Percentiles rank a stretch among this genome's conserved stretches.
These are phyloP conservation scores for Trichopria drosophilae DNA, from an alignment of 2,888 invertebrate species.

Conservation along the genomic window DNA sequence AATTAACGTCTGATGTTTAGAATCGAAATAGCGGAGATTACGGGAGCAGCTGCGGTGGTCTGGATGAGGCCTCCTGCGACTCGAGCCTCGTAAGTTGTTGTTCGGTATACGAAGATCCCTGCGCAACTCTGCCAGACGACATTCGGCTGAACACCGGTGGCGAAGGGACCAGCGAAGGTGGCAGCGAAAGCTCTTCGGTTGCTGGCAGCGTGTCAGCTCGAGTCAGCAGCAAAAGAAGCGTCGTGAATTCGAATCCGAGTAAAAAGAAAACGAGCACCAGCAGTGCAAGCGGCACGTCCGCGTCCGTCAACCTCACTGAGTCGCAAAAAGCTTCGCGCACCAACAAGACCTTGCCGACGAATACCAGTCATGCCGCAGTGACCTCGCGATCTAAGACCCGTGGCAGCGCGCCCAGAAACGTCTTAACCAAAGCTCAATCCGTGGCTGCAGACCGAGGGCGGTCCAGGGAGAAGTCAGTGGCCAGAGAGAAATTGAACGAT, in stretches of 20 bases:
- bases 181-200: slow-evolving; percentile 78
- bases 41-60: slow-evolving; percentile 67
- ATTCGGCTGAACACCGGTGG: slow-evolving; percentile 47
- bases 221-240: background rate
- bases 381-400: slow-evolving; percentile 37
- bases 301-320: background rate
- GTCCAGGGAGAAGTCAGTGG: slow-evolving; percentile 64
- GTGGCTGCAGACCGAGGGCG: slow-evolving; percentile 61
- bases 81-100: slow-evolving; percentile 79
- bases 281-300: slow-evolving; percentile 14
- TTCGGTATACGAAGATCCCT: slow-evolving; percentile 71
- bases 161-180: slow-evolving; percentile 69
- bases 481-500: slow-evolving; percentile 61
- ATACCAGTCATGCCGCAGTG: too few species aligned
- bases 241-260: slow-evolving; percentile 13
- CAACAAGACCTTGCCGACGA: slow-evolving; percentile 25
- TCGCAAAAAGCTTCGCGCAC: slow-evolving; percentile 2
- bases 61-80: slow-evolving; percentile 72
- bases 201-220: slow-evolving; percentile 58
- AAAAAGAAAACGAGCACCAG: slow-evolving; percentile 16
- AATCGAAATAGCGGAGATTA: slow-evolving; percentile 69
- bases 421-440: slow-evolving; percentile 16
- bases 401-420: slow-evolving; percentile 7
- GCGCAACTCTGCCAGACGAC: slow-evolving; percentile 58
- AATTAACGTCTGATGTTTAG: too few species aligned